phyloP scores from a whole-genome alignment of 1,140 invertebrate species.

The Hylyphantes graminicola region DNA sequence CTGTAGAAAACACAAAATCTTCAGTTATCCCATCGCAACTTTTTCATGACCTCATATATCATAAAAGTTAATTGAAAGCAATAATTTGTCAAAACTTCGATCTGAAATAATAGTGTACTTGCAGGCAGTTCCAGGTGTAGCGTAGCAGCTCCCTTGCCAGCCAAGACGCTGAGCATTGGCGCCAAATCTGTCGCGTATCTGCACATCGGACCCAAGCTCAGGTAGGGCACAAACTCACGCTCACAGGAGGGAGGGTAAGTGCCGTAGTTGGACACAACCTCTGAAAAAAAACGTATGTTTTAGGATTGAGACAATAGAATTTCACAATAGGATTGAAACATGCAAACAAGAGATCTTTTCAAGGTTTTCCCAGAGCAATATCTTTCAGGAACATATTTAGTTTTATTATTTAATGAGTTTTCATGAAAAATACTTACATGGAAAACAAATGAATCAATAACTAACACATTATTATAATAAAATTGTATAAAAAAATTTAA shows the following conservation, averaged over 20 bases:
- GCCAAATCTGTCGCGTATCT: slow-evolving; percentile 70
- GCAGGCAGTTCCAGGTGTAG: slow-evolving; percentile 44
- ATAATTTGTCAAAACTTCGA: not conserved
- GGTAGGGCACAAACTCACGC: slow-evolving; percentile 44
- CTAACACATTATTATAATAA: no score
- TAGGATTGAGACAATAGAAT: not conserved
- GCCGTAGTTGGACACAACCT: slow-evolving; percentile 39
- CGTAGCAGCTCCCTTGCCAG: slow-evolving; percentile 46
- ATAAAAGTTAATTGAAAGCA: no score
- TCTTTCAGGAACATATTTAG: no score
- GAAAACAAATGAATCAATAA: no score
- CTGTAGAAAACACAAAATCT: no score
- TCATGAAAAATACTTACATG: no score
- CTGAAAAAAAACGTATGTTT: not conserved
- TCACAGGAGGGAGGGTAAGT: slow-evolving; percentile 45
- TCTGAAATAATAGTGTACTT: not conserved
- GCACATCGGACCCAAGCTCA: slow-evolving; percentile 69
- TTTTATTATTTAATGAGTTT: no score
- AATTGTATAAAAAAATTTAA: no score
- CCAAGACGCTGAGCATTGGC: slow-evolving; percentile 64
- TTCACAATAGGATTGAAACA: not conserved
- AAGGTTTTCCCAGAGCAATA: no score
- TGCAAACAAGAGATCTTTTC: no score
- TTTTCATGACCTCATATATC: no score
- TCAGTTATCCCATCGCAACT: no score